Evolutionary conservation across 2,888 invertebrate genomes (phyloP), one percentile per base, ranked within the genome.

Genomic region (Cremastinae sp.): DNA sequence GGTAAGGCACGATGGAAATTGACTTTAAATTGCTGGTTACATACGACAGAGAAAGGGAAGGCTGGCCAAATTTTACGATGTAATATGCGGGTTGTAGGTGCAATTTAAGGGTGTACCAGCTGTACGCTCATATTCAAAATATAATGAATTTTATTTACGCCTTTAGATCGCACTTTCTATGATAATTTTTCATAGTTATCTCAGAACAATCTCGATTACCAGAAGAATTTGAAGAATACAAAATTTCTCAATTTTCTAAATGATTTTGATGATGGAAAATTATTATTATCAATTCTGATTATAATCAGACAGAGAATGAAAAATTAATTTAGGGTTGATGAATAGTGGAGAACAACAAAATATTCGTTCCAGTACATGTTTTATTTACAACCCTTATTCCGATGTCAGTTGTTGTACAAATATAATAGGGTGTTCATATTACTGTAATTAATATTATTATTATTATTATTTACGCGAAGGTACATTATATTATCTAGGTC

Each of bases 331-430:
- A 1, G 43, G 16, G 12, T 18, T 10, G 5, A 5, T 28, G 28
- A 5, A 28, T 12, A 5, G n/a, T 10, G n/a, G 12, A 45, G 51
- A 9, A 35, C 66, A 28, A 77, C 43, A 74, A 78, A 79, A 59
- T 49, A 64, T 64, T 65, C 78, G 62, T 80, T 82, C 77, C 74
- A 79, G 76, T 81, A 83, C 78, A 80, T 75, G 7, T 77, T 81
- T 79, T 83, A 83, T 83, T 79, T 83, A 83, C 83, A 83, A 74
- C 75, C 79, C 74, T 79, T 82, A 80, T 7, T 68, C 59, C 74
- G 51, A 62, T 56, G 66, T 72, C 75, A 75, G 56, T 81, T 80
- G 75, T 82, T 80, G 81, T 83, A 83, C 81, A 83, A 83, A 83
- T 82, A 82, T 83, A 83, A 80, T 83, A 80, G 80, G 74, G 76